Evolutionary conservation across 2,888 invertebrate genomes (phyloP).

Genomic region (Melinaea menophilus): DNA sequence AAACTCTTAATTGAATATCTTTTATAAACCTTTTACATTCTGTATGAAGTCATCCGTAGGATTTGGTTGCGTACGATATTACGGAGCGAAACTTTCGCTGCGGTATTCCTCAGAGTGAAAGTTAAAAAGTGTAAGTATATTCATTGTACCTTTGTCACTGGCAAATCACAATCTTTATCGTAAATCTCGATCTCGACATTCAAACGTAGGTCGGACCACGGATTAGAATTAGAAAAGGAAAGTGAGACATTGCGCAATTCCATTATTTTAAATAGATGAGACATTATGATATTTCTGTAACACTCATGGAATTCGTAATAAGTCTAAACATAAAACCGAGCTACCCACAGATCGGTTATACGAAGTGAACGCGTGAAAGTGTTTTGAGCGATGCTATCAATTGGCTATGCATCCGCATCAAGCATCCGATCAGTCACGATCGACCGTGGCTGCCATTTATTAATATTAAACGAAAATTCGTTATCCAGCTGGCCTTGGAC

Average conservation of each 20-base stretch:
- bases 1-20: not conserved
- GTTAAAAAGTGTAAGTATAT: conserved; percentile 49
- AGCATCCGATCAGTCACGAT: conserved; percentile 65
- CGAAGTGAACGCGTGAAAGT: conserved; percentile 56
- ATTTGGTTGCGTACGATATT: conserved; percentile 28
- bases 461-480: conserved; percentile 76
- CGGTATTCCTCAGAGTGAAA: conserved; percentile 68
- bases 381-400: conserved; percentile 45
- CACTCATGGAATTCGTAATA: not conserved
- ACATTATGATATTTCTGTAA: conserved; percentile 1
- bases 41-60: conserved; percentile 53
- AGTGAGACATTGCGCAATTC: conserved; percentile 52
- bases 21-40: conserved; percentile 32
- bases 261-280: conserved; percentile 28
- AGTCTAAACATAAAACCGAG: not conserved
- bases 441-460: conserved; percentile 68
- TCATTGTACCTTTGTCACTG: conserved; percentile 71
- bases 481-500: conserved; percentile 74
- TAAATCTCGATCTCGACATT: conserved; percentile 64
- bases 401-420: conserved; percentile 58
- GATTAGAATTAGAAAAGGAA: conserved; percentile 54
- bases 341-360: not conserved
- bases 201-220: conserved; percentile 51
- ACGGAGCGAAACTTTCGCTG: conserved; percentile 52
- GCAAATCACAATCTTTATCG: conserved; percentile 64